Conservation (phyloP, 2,888 invertebrate species). For the Andrena haemorrhoa region DNA sequence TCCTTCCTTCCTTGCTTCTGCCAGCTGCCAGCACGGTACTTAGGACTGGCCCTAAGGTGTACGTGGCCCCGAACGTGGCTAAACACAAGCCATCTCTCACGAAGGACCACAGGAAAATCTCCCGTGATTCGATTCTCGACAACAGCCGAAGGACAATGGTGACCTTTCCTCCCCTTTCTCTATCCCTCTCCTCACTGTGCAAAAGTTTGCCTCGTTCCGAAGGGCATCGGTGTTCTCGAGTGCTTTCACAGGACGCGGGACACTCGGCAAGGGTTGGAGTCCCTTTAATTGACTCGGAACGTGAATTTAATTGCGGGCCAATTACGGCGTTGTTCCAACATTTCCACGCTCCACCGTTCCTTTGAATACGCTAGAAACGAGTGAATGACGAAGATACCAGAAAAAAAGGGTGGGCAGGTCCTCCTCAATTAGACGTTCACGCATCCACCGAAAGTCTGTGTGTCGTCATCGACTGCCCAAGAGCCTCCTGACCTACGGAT, state of each 20-base stretch:
- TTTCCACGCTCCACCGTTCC: neutral
- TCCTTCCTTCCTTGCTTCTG: constrained; percentile 64
- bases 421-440: too few relatives aligned
- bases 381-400: neutral
- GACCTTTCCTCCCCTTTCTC: neutral
- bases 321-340: constrained; percentile 6
- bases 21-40: constrained; percentile 71
- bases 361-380: neutral
- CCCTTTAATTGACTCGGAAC: constrained; percentile 12
- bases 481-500: constrained; percentile 52
- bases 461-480: too few relatives aligned
- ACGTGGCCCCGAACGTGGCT: constrained; percentile 51
- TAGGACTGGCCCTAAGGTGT: constrained; percentile 76
- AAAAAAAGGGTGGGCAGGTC: too few relatives aligned
- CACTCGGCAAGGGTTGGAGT: neutral
- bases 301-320: constrained; percentile 26
- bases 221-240: constrained; percentile 1
- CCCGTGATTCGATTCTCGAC: constrained; percentile 16
- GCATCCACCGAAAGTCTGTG: too few relatives aligned
- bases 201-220: constrained; percentile 8
- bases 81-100: constrained; percentile 1
- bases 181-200: neutral
- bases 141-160: neutral
- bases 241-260: constrained; percentile 20
- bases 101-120: constrained; percentile 9